Percentiles rank a stretch among this genome's conserved stretches.
These are phyloP conservation scores for Nothobranchius kuhntae DNA, from an alignment of 2,113 vertebrate species.

Conservation along the genomic window DNA sequence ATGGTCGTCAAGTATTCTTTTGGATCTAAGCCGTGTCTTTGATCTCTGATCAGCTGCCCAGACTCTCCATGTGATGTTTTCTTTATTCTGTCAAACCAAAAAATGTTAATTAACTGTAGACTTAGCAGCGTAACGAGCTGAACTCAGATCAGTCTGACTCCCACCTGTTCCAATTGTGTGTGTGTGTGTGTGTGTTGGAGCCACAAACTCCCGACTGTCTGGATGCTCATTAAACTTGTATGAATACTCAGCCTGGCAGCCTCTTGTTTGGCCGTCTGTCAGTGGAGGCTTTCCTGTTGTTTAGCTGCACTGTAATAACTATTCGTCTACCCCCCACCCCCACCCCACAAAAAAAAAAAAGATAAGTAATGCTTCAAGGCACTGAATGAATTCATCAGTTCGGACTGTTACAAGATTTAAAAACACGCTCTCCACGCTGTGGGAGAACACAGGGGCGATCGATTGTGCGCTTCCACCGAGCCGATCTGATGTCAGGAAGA, in stretches of 20 bases:
- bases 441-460: constrained; percentile 32
- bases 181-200: constrained; percentile 31
- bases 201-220: constrained; percentile 68
- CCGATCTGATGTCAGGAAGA: constrained; percentile 29
- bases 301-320: constrained; percentile 41
- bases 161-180: constrained; percentile 49
- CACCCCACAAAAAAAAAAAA: background rate
- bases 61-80: background rate
- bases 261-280: constrained; percentile 53
- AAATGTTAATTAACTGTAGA: constrained; percentile 14
- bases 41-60: background rate
- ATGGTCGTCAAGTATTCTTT: background rate
- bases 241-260: constrained; percentile 70
- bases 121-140: constrained; percentile 7
- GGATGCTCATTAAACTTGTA: constrained; percentile 81
- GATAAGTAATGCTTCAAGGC: constrained; percentile 40
- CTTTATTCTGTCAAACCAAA: background rate
- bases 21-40: constrained; percentile 5
- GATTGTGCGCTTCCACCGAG: constrained; percentile 19
- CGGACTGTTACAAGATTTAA: constrained; percentile 44
- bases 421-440: constrained; percentile 31
- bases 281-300: constrained; percentile 10
- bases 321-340: constrained; percentile 17
- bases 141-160: constrained; percentile 23
- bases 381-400: constrained; percentile 47